Base-by-base conservation (phyloP, 1,140 invertebrate species). In the Anadara kagoshimensis region DNA sequence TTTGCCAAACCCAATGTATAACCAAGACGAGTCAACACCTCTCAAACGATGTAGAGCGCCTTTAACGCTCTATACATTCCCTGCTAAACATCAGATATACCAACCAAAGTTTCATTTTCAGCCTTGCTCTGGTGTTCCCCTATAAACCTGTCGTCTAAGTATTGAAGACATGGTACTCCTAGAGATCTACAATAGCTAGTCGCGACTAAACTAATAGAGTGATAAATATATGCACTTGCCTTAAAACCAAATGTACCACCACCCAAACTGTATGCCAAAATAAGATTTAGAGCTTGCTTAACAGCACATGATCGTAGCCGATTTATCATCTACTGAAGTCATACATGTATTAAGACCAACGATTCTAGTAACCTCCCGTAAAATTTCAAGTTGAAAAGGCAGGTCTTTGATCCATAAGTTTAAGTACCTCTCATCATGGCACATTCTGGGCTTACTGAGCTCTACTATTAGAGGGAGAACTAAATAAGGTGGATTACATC, bases 211-310 rank as follows among this genome's bases (percentile, higher is more conserved):
- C 74, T 68, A 36, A 69, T 45, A 20, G 61, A 47, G n/a, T 71
- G 74, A 54, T 76, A 76, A 54, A 68, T 67, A 70, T 61, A 76
- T 29, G 69, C 68, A 59, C 69, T 64, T 16, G 62, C 58, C 61
- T 76, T 76, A 47, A 64, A 76, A 45, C 74, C 74, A 67, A 76
- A 76, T 26, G 74, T 59, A 64, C 41, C 26, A 71, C 20, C 74
- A 68, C 26, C 57, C 65, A 67, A 71, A 76, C 22, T 71, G 69
- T 26, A 72, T 53, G 22, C 69, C 74, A 67, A 76, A 76, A 56
- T 66, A 76, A 24, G 0, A 72, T 49, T 45, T 22, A n/a, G 29
- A 20, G 24, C 57, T 58, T 26, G 7, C 45, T 12, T 45, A 43
- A 45, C 16, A 62, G 24, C 14, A 62, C 29, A 67, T 76, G 69